A percentile compares a stretch with the other conserved stretches of the same genome.
These are phyloP conservation scores for Stenolophus ochropezus DNA, from an alignment of 2,888 invertebrate genomes.

Conservation along the genomic window DNA sequence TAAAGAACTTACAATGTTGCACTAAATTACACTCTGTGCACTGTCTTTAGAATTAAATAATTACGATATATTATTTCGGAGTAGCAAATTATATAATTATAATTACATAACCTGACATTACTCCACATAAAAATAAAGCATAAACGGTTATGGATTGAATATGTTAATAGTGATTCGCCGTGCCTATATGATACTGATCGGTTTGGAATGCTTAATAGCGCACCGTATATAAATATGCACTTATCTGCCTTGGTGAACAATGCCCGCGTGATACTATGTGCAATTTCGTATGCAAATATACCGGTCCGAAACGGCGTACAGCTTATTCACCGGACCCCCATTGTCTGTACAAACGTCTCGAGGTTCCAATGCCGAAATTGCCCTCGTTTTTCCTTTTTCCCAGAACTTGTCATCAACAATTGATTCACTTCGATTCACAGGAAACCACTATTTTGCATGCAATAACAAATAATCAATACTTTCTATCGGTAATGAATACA, in stretches of 20 bases:
- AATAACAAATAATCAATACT: too few species aligned
- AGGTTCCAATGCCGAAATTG: neutral
- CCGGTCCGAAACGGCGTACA: conserved; percentile 54
- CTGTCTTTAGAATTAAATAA: neutral
- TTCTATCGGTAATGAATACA: too few species aligned
- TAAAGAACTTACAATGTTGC: conserved; percentile 13
- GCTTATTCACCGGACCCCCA: conserved; percentile 39
- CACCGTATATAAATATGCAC: conserved; percentile 57
- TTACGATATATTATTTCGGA: neutral
- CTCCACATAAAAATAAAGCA: conserved; percentile 13
- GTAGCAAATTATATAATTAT: conserved; percentile 23
- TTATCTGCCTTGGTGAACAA: conserved; percentile 52
- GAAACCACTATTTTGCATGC: too few species aligned
- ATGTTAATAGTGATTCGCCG: conserved; percentile 48
- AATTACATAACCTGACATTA: conserved; percentile 31
- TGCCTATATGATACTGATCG: conserved; percentile 55
- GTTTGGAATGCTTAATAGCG: conserved; percentile 56
- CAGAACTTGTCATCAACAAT: neutral
- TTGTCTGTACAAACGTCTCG: conserved; percentile 29
- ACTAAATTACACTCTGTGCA: neutral
- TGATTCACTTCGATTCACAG: neutral
- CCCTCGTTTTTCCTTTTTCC: neutral
- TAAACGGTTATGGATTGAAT: conserved; percentile 46
- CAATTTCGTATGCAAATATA: conserved; percentile 59
- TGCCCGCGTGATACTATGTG: conserved; percentile 48